Evolutionary conservation across 1,140 invertebrate species (phyloP), one percentile per base, ranked within the genome.

Genomic region (Ctenoplectra terminalis): DNA sequence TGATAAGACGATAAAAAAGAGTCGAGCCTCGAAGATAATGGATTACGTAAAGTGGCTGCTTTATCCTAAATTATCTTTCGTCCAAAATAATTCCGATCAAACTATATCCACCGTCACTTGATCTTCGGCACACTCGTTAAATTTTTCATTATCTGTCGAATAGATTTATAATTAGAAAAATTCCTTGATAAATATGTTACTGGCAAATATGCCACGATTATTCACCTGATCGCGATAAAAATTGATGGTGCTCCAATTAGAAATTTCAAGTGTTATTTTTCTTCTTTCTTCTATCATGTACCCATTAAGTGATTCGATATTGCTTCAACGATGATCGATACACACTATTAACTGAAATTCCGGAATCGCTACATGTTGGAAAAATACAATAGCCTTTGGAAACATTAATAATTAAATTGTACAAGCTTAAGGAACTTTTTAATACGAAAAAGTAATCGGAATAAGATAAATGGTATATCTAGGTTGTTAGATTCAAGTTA

Each of bases 181-280:
- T 64, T 75, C n/a, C 60, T 20, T 8, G 20, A 3, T 26, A 23
- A 46, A n/a, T n/a, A n/a, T 13, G 1, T 26, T 40, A 17, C 9
- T 34, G 7, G 17, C 1, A 29, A 63, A 40, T 15, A 29, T 9
- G 9, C 8, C 29, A 15, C 17, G 5, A n/a, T 61, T 29, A 20
- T 43, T 20, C n/a, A 13, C 8, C 31, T 13, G 26, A 29, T 20
- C 17, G 37, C 43, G 58, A 74, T 72, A 58, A 43, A 5, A 40
- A 11, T 15, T 37, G 5, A 29, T 7, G 13, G 23, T 7, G 11
- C 26, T 31, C 17, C 0, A 46, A 13, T 31, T 50, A 1, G 11
- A 70, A n/a, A 37, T 70, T 70, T 11, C 26, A 31, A 67, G 26
- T 23, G 8, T 31, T 64, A 64, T 64, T 64, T 67, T 26, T n/a